These are phyloP conservation scores for Leistus spinibarbis DNA, from an alignment of 2,888 invertebrate species.

Conservation along the genomic window DNA sequence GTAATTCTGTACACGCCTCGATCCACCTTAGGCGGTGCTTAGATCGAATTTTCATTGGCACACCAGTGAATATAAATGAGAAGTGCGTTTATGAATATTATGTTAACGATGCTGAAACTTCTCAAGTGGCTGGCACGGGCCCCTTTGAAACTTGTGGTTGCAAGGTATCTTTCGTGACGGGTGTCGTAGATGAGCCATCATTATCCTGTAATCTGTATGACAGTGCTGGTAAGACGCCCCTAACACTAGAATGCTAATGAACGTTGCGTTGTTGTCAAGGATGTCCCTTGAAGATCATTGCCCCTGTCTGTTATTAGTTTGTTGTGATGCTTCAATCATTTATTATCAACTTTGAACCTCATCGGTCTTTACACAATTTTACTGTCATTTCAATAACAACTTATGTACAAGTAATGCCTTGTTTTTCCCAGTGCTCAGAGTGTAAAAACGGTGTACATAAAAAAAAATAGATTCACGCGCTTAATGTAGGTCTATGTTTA, in stretches of 20 bases:
- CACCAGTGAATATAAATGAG: too few relatives aligned
- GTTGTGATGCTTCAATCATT: not conserved
- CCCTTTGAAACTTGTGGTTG: slow-evolving; percentile 22
- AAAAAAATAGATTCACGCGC: not conserved
- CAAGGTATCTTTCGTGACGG: slow-evolving; percentile 28
- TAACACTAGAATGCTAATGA: slow-evolving; percentile 8
- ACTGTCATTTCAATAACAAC: too few relatives aligned
- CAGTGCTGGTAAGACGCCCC: not conserved
- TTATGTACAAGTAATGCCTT: too few relatives aligned
- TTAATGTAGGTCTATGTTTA: slow-evolving; percentile 5
- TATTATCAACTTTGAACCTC: not conserved
- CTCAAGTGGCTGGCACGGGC: not conserved
- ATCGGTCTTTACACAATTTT: too few relatives aligned
- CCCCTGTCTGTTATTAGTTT: not conserved
- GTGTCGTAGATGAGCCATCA: slow-evolving; percentile 33
- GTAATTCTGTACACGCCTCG: too few relatives aligned
- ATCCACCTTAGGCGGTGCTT: too few relatives aligned
- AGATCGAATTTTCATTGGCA: too few relatives aligned
- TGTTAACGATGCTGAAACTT: slow-evolving; percentile 1
- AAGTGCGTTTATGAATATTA: not conserved
- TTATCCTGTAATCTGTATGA: slow-evolving; percentile 25
- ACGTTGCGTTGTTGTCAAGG: not conserved
- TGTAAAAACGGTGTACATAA: not conserved
- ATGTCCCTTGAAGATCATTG: not conserved
- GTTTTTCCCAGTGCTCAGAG: too few relatives aligned